Conservation (phyloP, 2,888 invertebrate species). For the Osmoderma eremita region DNA sequence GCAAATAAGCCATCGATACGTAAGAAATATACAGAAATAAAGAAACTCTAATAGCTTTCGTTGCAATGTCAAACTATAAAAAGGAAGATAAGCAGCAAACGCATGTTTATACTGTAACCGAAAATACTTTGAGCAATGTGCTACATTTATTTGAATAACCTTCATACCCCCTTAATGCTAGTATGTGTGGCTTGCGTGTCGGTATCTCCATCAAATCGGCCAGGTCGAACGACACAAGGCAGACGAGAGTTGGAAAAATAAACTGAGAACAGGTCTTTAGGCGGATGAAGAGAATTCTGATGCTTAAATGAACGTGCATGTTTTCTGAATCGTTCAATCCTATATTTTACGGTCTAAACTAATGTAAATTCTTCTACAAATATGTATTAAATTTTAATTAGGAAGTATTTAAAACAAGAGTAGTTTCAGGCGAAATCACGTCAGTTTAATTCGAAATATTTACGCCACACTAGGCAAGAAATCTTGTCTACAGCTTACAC, state of each 20-base stretch:
- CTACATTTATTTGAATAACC: constrained; percentile 37
- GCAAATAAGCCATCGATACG: too few species aligned
- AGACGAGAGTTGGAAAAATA: constrained; percentile 35
- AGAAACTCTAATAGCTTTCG: background rate
- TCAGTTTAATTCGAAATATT: background rate
- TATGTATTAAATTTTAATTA: too few species aligned
- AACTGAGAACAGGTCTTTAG: constrained; percentile 35
- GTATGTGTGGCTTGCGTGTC: constrained; percentile 16
- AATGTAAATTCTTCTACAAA: too few species aligned
- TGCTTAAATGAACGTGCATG: constrained; percentile 10
- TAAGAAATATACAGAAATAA: too few species aligned
- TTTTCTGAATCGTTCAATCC: constrained; percentile 4
- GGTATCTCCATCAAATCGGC: constrained; percentile 31
- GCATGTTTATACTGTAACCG: constrained; percentile 27
- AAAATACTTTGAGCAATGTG: constrained; percentile 31
- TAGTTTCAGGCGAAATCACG: too few species aligned
- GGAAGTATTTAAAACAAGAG: too few species aligned
- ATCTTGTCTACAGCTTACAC: background rate
- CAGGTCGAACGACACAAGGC: constrained; percentile 31
- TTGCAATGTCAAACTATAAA: background rate
- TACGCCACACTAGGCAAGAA: background rate
- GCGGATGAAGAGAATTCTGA: constrained; percentile 14
- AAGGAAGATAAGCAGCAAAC: constrained; percentile 15
- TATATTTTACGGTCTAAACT: background rate
- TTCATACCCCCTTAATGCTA: constrained; percentile 34